Base-by-base conservation (phyloP, 2,888 invertebrate species). In the Noctua janthe region DNA sequence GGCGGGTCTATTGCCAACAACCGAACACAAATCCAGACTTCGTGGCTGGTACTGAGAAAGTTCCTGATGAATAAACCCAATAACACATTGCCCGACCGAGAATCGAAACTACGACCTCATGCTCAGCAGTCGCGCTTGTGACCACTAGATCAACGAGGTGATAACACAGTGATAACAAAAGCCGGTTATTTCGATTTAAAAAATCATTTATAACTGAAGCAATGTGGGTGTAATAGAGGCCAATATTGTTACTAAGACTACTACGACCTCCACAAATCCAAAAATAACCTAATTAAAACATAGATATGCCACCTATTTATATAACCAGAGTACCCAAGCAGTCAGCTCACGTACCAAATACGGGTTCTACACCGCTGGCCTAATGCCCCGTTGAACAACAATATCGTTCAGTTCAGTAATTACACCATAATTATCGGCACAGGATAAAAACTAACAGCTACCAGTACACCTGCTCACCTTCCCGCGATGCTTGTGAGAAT, bases 401-500 rank as follows among this genome's bases (percentile, higher is more conserved):
- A 81, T 78, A 79, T 49, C 47, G 74, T 72, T 43, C 81, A 62
- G 76, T 76, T 49, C 78, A 66, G 67, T 78, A 82, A 84, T 88
- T 80, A 78, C 43, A 35, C 66, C 47, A 73, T 75, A 78, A 86
- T 86, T 82, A 87, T 11, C 29, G 62, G 13, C 51, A 10, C 64
- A 11, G 39, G n/a, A 74, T 49, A 86, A 88, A 88, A 86, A 86
- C 71, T 17, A 15, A 73, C 20, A 20, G 10, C 4, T 13, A 39
- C 3, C 17, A 6, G 23, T 29, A 35, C 83, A 87, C 71, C 81
- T 87, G 87, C 79, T 71, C 51, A 78, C 75, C 64, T 62, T 54
- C 78, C 81, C 56, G 72, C 70, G 69, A 47, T 69, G 56, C 29
- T 77, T 64, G 70, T 64, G 56, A 59, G 67, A 69, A 67, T 66